These are phyloP conservation scores for Conchocele bisecta DNA, from an alignment of 2,888 invertebrate species.

Conservation along the genomic window DNA sequence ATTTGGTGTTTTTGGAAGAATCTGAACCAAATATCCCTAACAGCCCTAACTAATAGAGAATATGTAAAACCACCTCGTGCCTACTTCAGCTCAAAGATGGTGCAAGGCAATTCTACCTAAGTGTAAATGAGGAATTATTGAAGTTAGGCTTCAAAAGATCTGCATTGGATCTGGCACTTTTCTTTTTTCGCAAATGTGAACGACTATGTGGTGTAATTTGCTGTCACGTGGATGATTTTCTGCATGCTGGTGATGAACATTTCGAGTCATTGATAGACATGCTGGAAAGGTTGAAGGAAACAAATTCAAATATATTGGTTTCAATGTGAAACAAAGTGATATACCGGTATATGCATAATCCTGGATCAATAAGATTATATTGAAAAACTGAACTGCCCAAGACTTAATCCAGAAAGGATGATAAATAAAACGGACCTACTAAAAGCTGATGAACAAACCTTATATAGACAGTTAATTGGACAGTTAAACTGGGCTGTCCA, in stretches of 20 bases:
- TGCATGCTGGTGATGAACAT: slow-evolving; percentile 32
- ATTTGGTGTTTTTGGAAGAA: too few relatives aligned
- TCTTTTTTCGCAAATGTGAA: slow-evolving; percentile 15
- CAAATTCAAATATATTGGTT: slow-evolving; percentile 31
- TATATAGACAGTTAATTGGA: slow-evolving; percentile 14
- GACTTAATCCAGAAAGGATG: background rate
- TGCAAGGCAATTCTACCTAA: slow-evolving; percentile 50
- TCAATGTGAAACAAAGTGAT: slow-evolving; percentile 15
- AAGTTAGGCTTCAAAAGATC: slow-evolving; percentile 36
- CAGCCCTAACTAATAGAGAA: too few relatives aligned
- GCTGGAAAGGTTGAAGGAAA: slow-evolving; percentile 35
- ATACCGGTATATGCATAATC: background rate
- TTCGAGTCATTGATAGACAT: slow-evolving; percentile 7
- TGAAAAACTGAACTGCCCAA: background rate
- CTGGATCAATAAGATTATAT: slow-evolving; percentile 14
- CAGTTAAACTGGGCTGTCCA: slow-evolving; percentile 36
- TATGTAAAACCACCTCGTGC: too few relatives aligned
- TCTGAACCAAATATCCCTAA: too few relatives aligned
- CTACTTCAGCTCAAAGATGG: slow-evolving; percentile 53
- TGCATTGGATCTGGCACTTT: slow-evolving; percentile 46
- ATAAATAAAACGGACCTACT: slow-evolving; percentile 5
- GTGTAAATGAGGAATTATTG: slow-evolving; percentile 25
- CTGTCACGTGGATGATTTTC: slow-evolving; percentile 54
- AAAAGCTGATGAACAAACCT: slow-evolving; percentile 2
- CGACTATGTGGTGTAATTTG: slow-evolving; percentile 31